Conservation (phyloP, 2,888 invertebrate genomes). For the Anoplius nigerrimus region DNA sequence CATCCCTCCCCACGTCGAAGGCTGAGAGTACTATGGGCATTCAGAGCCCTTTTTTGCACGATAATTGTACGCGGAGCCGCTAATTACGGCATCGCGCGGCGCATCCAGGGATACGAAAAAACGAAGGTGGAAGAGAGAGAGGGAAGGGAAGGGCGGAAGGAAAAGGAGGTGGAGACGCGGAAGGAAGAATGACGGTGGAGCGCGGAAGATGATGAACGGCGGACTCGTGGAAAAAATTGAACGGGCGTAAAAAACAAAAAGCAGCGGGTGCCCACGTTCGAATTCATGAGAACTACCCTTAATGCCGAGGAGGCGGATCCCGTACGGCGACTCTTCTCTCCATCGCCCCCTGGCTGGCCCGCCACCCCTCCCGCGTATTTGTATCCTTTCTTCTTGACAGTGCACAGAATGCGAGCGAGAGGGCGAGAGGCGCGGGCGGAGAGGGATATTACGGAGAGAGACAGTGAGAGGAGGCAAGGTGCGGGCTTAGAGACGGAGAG, state of each 20-base stretch:
- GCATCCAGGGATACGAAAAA: constrained; percentile 25
- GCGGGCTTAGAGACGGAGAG: not conserved
- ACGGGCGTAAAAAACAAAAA: constrained; percentile 19
- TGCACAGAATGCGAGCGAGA: not conserved
- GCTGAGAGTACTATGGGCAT: constrained; percentile 21
- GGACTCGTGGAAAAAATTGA: too few species aligned
- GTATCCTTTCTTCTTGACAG: too few species aligned
- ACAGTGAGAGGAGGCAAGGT: too few species aligned
- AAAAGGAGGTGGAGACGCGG: constrained; percentile 13
- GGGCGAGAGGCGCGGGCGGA: too few species aligned
- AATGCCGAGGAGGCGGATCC: constrained; percentile 2
- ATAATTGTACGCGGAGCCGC: constrained; percentile 66
- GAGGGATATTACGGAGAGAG: too few species aligned
- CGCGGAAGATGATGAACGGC: constrained; percentile 3
- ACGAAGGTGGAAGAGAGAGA: constrained; percentile 5
- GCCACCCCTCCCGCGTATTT: constrained; percentile 12
- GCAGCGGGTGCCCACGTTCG: constrained; percentile 16
- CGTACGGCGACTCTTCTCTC: constrained; percentile 18
- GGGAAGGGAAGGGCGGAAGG: too few species aligned
- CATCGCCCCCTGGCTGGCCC: constrained; percentile 8
- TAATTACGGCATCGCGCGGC: constrained; percentile 61
- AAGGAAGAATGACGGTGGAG: constrained; percentile 18
- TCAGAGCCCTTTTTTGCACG: constrained; percentile 50
- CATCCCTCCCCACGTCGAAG: constrained; percentile 3
- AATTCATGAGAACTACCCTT: constrained; percentile 29